Base-by-base conservation (phyloP, 2,113 vertebrate species). In the Neogale vison region DNA sequence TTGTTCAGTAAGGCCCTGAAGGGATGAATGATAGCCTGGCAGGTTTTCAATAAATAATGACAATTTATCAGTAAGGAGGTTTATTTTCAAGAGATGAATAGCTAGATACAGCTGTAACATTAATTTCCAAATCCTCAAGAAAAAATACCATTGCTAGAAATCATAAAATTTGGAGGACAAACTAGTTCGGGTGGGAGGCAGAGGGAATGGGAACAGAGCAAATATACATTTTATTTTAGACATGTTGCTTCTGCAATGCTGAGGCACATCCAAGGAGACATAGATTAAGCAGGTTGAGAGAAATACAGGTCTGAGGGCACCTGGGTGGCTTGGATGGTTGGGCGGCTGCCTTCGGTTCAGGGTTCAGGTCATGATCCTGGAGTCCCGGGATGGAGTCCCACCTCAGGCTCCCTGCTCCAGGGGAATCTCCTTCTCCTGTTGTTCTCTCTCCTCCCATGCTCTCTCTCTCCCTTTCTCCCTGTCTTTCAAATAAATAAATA, bases 11-110 rank as follows among this genome's bases (percentile, higher is more conserved):
- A 61, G 26, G 31, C 52, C 84, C 72, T 63, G 42, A 87, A 97
- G 77, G 59, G n/a, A 45, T 91, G 89, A 95, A 83, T 90, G 95
- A 97, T 79, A 74, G 31, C 12, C 79, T 91, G 61, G 45, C 77
- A 97, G 76, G 1, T 83, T 90, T 96, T 96, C 72, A 97, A 82
- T 95, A 91, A 97, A 82, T 83, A 96, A 97, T 95, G 71, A 91
- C 14, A 74, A 50, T 89, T 97, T 77, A 95, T 83, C 77, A 89
- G 59, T 55, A 91, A 82, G 72, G 81, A 94, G 80, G 50, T 29
- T 82, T 95, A 88, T 94, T 97, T 96, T 88, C 82, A 95, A 83
- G 82, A 86, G 77, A 86, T 23, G 47, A 97, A 87, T 82, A 82
- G 15, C 24, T 77, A 88, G 76, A 76, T 89, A 79, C 14, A 92